Evolutionary conservation across 1,140 invertebrate genomes (phyloP), one percentile per base, ranked within the genome.

Genomic region (Apis laboriosa): DNA sequence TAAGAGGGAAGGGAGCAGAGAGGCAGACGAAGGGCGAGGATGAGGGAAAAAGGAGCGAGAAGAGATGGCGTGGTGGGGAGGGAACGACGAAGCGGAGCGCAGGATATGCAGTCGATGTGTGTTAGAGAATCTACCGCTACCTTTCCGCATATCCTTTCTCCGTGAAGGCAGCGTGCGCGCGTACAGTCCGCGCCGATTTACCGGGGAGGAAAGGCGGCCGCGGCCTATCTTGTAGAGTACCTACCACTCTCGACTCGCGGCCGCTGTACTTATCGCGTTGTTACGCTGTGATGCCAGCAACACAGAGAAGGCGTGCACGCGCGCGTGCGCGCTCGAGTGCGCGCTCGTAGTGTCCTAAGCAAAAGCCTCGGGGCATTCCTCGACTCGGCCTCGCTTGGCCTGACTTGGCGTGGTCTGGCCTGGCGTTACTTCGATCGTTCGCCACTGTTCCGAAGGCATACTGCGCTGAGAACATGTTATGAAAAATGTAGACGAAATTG

Each of bases 141-240:
- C 85, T 89, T 87, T 89, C 80, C 79, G 77, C 76, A 43, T 89
- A 86, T 87, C 85, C 85, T 89, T 89, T 89, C 85, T 80, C 83
- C 85, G 68, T 71, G 68, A 56, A 78, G 19, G 49, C 71, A 56
- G 7, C 53, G 49, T 73, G n/a, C 53, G 24, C 51, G 53, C 71
- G 71, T 87, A 88, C 79, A 88, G 83, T 88, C 72, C 83, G 61
- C 79, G 77, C 19, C 56, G 83, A 89, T 87, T 84, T 88, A 85
- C 82, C 77, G 73, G 85, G 77, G 76, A 75, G 85, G 70, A 86
- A 81, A 79, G 58, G 70, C 60, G 77, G 58, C 86, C 61, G n/a
- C 5, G 58, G 60, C 58, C 73, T 74, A 76, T 77, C 75, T 81
- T 68, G 71, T 53, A 58, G 75, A 67, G 71, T 73, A 64, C 68